Evolutionary conservation across 2,113 vertebrate genomes (phyloP).

Genomic region (Pogona vitticeps): DNA sequence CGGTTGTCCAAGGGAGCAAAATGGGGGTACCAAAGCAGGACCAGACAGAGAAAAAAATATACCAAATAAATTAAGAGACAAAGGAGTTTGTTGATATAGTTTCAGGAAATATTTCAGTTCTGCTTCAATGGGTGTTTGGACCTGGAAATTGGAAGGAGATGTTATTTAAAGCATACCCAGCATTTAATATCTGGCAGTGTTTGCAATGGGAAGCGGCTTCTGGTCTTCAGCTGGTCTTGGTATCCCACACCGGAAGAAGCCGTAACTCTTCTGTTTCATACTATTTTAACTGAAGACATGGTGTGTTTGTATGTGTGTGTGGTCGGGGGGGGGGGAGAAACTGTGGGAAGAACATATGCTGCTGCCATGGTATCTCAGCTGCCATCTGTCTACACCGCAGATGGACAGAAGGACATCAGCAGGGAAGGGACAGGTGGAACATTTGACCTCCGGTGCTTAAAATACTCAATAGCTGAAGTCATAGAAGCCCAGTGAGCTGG

Average conservation of each 20-base stretch:
- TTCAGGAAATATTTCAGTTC: not conserved
- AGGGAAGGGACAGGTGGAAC: slow-evolving; percentile 40
- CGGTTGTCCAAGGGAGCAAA: not conserved
- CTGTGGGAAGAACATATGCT: slow-evolving; percentile 1
- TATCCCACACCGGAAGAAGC: slow-evolving; percentile 1
- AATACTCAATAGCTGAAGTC: slow-evolving; percentile 56
- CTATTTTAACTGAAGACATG: slow-evolving; percentile 42
- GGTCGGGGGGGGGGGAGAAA: not conserved
- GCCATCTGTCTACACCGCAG: slow-evolving; percentile 54
- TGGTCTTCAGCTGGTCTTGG: not conserved
- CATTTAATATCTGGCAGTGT: not conserved
- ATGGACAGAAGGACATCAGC: slow-evolving; percentile 1
- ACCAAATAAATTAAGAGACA: too few species aligned
- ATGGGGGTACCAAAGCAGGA: too few species aligned
- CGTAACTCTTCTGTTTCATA: slow-evolving; percentile 12
- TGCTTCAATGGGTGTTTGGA: not conserved
- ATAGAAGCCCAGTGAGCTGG: slow-evolving; percentile 43
- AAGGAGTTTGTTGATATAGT: too few species aligned
- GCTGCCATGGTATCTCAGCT: slow-evolving; percentile 53
- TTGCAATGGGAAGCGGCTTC: not conserved
- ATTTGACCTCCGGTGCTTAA: slow-evolving; percentile 54
- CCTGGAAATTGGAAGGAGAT: not conserved
- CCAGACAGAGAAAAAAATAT: not conserved
- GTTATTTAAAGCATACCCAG: not conserved
- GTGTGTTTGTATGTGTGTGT: too few species aligned